Conservation (phyloP, 2,888 invertebrate genomes). For the Drosophila yooni region DNA sequence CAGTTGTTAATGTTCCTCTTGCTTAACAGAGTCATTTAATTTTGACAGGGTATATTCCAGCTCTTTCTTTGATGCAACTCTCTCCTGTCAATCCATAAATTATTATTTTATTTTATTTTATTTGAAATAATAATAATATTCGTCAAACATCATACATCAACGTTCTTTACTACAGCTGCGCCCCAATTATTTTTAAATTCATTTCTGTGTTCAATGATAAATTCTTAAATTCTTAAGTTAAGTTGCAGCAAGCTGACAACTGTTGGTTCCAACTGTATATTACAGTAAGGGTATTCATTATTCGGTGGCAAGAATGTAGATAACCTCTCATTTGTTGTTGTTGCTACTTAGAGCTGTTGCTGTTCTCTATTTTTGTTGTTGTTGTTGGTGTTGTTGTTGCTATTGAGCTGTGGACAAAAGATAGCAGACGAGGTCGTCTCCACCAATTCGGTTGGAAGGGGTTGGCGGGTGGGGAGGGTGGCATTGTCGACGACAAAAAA, state of each 20-base stretch:
- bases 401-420: slow-evolving; percentile 33
- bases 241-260: neutral
- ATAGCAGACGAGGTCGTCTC: slow-evolving; percentile 46
- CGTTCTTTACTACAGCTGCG: neutral
- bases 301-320: slow-evolving; percentile 1
- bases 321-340: slow-evolving; percentile 12
- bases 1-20: neutral
- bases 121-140: neutral
- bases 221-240: neutral
- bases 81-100: neutral
- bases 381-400: slow-evolving; percentile 22
- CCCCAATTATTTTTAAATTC: neutral
- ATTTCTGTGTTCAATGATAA: neutral
- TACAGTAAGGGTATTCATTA: slow-evolving; percentile 20
- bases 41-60: neutral
- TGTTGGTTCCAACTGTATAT: neutral
- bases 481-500: slow-evolving; percentile 48
- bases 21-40: neutral
- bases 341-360: slow-evolving; percentile 22
- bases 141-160: neutral
- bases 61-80: neutral
- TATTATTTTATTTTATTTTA: neutral
- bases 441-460: slow-evolving; percentile 5
- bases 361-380: slow-evolving; percentile 11
- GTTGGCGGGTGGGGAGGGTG: slow-evolving; percentile 1